Evolutionary conservation across 2,888 invertebrate genomes (phyloP).

Genomic region (Sphaerophoria rueppellii): DNA sequence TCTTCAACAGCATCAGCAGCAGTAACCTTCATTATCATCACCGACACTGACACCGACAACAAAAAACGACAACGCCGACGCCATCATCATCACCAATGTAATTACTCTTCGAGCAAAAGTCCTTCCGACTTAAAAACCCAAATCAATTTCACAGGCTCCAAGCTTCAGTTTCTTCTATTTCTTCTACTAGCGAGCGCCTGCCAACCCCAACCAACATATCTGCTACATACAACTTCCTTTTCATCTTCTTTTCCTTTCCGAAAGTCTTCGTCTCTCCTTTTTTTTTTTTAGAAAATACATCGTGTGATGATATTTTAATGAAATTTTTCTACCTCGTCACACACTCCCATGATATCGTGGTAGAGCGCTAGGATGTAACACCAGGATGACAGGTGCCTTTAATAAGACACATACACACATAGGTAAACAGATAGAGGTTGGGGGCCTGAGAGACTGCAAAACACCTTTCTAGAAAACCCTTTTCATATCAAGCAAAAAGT

Average conservation of each 20-base stretch:
- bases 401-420: conserved; percentile 27
- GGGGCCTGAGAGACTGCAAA: conserved; percentile 13
- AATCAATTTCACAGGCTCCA: conserved; percentile 70
- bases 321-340: conserved; percentile 72
- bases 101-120: conserved; percentile 72
- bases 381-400: conserved; percentile 68
- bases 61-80: conserved; percentile 8
- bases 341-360: conserved; percentile 24
- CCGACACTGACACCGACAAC: conserved; percentile 22
- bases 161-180: conserved; percentile 26
- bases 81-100: conserved; percentile 67
- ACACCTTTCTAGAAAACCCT: conserved; percentile 39
- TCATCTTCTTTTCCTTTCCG: conserved; percentile 13
- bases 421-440: not conserved
- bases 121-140: conserved; percentile 74
- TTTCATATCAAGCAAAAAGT: conserved; percentile 7
- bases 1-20: conserved; percentile 5
- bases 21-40: conserved; percentile 67
- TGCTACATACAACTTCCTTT: conserved; percentile 16
- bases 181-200: conserved; percentile 8
- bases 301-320: conserved; percentile 73
- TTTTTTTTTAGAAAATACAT: conserved; percentile 4
- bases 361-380: conserved; percentile 53
- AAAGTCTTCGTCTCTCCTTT: conserved; percentile 49
- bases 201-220: not conserved